Conservation (phyloP, 2,888 invertebrate species). For the Phorcus lineatus region DNA sequence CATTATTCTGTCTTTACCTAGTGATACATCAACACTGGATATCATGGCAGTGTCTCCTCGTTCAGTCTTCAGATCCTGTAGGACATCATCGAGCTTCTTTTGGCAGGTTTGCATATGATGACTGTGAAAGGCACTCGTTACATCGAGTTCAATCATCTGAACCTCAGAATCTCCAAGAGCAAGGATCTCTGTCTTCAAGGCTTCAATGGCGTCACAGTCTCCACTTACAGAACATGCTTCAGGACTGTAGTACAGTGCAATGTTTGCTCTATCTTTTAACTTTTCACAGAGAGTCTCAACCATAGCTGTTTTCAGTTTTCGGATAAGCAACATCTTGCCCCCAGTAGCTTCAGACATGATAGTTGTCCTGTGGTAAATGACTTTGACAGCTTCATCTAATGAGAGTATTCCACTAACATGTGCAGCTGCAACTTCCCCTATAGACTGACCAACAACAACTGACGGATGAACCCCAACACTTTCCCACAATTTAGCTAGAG, state of each 20-base stretch:
- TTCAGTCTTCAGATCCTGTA: no score
- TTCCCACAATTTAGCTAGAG: no score
- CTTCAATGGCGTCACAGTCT: slow-evolving; percentile 37
- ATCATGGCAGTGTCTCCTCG: no score
- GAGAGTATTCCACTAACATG: slow-evolving; percentile 44
- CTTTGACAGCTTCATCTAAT: slow-evolving; percentile 46
- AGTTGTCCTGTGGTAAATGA: slow-evolving; percentile 54
- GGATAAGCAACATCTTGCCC: slow-evolving; percentile 53
- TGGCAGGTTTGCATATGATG: slow-evolving; percentile 44
- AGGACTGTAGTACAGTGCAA: no score
- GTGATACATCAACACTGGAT: slow-evolving; percentile 55
- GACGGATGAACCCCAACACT: no score
- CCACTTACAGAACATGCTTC: slow-evolving; percentile 49
- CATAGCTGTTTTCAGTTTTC: no score
- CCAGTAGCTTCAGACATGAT: slow-evolving; percentile 33
- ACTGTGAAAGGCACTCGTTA: no score
- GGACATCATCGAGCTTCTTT: slow-evolving; percentile 35
- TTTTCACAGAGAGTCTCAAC: slow-evolving; percentile 29
- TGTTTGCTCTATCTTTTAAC: slow-evolving; percentile 31
- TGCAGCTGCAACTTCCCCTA: slow-evolving; percentile 59
- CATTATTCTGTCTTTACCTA: slow-evolving; percentile 54
- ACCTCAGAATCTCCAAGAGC: not conserved
- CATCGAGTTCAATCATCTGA: slow-evolving; percentile 39
- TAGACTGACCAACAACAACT: no score
- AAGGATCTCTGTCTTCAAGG: slow-evolving; percentile 36